These are phyloP conservation scores for Hippoglossus hippoglossus DNA, from an alignment of 2,797 vertebrate genomes.

Conservation along the genomic window DNA sequence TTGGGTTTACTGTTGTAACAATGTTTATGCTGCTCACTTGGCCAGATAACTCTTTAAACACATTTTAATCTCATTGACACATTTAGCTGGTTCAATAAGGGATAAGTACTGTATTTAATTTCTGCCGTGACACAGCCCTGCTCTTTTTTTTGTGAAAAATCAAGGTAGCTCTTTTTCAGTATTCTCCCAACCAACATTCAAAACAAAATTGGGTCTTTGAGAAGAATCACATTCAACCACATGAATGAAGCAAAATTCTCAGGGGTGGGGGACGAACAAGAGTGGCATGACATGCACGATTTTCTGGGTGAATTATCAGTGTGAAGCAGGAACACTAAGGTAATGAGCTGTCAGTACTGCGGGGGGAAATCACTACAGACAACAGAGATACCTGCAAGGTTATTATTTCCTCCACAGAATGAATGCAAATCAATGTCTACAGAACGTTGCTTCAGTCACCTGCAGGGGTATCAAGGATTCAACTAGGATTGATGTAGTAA, in stretches of 20 bases:
- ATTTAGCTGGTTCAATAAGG: neutral
- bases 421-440: slow-evolving; percentile 48
- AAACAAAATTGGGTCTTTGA: slow-evolving; percentile 1
- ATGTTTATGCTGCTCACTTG: no score
- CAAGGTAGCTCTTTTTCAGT: neutral
- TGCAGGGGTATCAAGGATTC: slow-evolving; percentile 36
- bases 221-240: neutral
- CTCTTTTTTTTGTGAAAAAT: neutral
- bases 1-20: no score
- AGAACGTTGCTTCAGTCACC: slow-evolving; percentile 57
- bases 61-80: neutral
- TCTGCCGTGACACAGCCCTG: neutral
- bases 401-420: slow-evolving; percentile 53
- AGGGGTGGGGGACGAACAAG: neutral
- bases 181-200: neutral
- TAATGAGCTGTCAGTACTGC: slow-evolving; percentile 58
- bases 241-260: slow-evolving; percentile 11
- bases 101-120: neutral
- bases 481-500: slow-evolving; percentile 27
- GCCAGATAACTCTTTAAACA: neutral
- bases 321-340: slow-evolving; percentile 38
- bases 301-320: slow-evolving; percentile 52
- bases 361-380: slow-evolving; percentile 46
- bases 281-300: slow-evolving; percentile 6
- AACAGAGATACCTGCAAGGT: slow-evolving; percentile 42